Evolutionary conservation across 2,888 invertebrate genomes (phyloP).

Genomic region (Pharmacophagus antenor): DNA sequence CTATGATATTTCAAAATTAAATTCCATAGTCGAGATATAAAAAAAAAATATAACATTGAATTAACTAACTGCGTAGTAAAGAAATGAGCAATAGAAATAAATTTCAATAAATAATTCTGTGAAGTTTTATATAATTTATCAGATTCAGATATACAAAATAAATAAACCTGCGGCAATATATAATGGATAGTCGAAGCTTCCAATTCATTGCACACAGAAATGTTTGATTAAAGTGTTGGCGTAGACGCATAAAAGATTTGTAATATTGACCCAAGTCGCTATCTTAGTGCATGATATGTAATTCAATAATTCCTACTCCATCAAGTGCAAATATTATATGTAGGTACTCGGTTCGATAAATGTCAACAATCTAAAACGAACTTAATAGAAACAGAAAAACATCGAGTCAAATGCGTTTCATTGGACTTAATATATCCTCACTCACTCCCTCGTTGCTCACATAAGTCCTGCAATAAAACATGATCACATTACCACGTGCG

Average conservation of each 20-base stretch:
- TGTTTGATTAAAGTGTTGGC: conserved; percentile 20
- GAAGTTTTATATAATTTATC: not conserved
- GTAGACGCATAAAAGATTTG: conserved; percentile 7
- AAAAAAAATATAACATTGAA: not conserved
- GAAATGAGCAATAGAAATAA: no score
- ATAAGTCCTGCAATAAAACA: no score
- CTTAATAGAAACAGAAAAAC: not conserved
- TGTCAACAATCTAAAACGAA: not conserved
- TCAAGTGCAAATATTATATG: conserved; percentile 1
- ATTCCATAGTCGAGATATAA: not conserved
- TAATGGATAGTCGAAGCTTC: not conserved
- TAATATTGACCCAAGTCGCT: conserved; percentile 6
- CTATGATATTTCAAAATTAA: not conserved
- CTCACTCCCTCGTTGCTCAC: no score
- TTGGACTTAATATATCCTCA: no score
- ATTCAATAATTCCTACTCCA: conserved; percentile 1
- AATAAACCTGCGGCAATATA: not conserved
- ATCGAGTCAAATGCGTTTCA: no score
- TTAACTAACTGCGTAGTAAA: no score
- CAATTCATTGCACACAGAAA: conserved; percentile 8
- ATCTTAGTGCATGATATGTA: not conserved
- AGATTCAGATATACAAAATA: not conserved
- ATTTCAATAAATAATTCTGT: not conserved
- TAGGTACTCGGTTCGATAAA: no score
- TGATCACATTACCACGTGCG: no score